Base-by-base conservation (phyloP, 2,888 invertebrate species). In the Polydrusus cervinus region DNA sequence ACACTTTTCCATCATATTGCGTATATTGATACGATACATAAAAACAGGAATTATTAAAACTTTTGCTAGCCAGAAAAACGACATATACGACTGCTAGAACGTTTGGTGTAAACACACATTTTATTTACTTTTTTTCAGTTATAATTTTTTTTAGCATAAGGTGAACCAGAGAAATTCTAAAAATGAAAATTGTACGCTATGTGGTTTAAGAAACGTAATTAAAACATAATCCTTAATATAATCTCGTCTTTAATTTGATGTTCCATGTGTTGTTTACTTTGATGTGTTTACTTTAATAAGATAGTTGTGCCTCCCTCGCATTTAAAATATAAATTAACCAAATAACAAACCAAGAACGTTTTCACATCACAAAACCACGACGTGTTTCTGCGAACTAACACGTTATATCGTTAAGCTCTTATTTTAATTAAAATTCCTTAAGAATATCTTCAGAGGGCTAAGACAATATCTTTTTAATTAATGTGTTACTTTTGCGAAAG, bases 321-420 rank as follows among this genome's bases (percentile, higher is more conserved):
- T 16, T 47, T 47, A 16, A n/a, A 47, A 47, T 47, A 47, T 47
- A 47, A 47, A 47, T 47, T 47, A 47, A 47, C 47, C 47, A 47
- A 47, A 16, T 16, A 14, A 9, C 47, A 9, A 47, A 9, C 47
- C 53, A n/a, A 53, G 13, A 51, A 20, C 51, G 20, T 51, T 51
- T 51, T 20, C 51, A 6, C 13, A 53, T 16, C 25, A 13, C 13
- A 53, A 53, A 53, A 30, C 53, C 53, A n/a, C 16, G 25, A 53
- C 53, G 25, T 53, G 53, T 53, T 53, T 30, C 30, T 30, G 53
- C 30, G 47, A 53, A 53, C 53, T 20, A 30, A 53, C 53, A 53
- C 10, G 25, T 30, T 30, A 30, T 30, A 53, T n/a, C 30, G 25
- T 30, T 53, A 6, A n/a, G 30, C 53, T 30, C 2, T 13, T n/a